A percentile compares a stretch with the other conserved stretches of the same genome.
Conservation (phyloP, 2,113 vertebrate species). For the Heptranchias perlo region DNA sequence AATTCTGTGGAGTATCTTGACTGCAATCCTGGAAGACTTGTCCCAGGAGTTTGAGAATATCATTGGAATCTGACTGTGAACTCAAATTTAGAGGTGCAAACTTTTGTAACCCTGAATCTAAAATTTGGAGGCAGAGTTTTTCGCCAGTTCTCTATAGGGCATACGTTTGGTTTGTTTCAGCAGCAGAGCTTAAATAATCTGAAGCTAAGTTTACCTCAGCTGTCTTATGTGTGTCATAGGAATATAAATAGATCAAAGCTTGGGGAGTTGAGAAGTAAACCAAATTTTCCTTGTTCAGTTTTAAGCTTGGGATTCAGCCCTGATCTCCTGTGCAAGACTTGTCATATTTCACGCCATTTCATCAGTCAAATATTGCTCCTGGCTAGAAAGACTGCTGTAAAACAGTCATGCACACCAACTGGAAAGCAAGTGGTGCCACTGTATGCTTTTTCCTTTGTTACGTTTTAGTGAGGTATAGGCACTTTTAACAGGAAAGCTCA, state of each 20-base stretch:
- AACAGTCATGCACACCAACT: background rate
- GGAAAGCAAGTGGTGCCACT: background rate
- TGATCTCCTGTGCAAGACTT: background rate
- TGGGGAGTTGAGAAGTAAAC: background rate
- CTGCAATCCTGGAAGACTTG: background rate
- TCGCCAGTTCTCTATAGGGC: background rate
- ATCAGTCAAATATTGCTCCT: slow-evolving; percentile 8
- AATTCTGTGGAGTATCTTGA: background rate
- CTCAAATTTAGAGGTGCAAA: background rate
- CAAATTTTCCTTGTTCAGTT: background rate
- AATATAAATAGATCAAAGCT: background rate
- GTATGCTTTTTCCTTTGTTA: background rate
- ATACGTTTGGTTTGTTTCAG: background rate
- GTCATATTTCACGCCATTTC: slow-evolving; percentile 1
- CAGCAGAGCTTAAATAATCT: background rate
- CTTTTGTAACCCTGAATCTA: background rate
- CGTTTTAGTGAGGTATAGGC: background rate
- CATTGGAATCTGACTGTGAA: background rate
- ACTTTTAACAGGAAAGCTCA: background rate
- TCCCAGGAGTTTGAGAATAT: background rate
- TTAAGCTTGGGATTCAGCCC: background rate
- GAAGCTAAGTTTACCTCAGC: background rate
- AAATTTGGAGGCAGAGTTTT: background rate
- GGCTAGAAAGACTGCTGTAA: background rate
- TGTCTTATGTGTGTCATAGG: background rate